Evolutionary conservation across 2,888 invertebrate species (phyloP), one percentile per base, ranked within the genome.

Genomic region (Acleris holmiana): DNA sequence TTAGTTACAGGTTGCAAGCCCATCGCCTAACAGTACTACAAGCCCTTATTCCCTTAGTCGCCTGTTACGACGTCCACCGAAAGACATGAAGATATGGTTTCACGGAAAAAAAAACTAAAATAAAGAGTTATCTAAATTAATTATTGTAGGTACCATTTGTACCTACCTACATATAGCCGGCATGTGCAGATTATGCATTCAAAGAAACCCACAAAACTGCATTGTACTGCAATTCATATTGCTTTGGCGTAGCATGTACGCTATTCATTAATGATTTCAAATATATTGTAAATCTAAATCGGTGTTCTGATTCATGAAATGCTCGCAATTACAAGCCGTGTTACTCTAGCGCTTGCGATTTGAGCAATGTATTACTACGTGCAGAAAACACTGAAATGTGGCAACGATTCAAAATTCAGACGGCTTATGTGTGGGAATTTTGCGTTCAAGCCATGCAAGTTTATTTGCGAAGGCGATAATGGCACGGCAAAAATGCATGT

Each of bases 291-390:
- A 18, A 17, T 59, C 65, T 85, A 84, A 82, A 82, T 84, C 69
- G 64, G 79, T 74, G 75, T 74, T 75, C 76, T 86, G 85, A 87
- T 76, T 87, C 87, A 87, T 72, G 75, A 71, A 71, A 72, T 8
- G 8, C 29, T 29, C 74, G 74, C 77, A 79, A 80, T 83, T 81
- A 82, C 77, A 81, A 76, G 73, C 67, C 69, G 63, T 68, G 69
- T 77, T 79, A 76, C 74, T 76, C 70, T 69, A 71, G 68, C 71
- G 69, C 68, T 68, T 73, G 68, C 56, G 60, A 65, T 59, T 67
- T 54, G 55, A 29, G 29, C 18, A 44, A 44, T 49, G 25, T 41
- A 59, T 50, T 35, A 44, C 2, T 29, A 46, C 44, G 25, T 56
- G 15, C 55, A 17, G 5, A 25, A 41, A 41, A 54, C 51, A 25